A percentile compares a stretch with the other conserved stretches of the same genome.
Evolutionary conservation across 1,140 invertebrate genomes (phyloP).

Genomic region (Cyphomyrmex costatus): DNA sequence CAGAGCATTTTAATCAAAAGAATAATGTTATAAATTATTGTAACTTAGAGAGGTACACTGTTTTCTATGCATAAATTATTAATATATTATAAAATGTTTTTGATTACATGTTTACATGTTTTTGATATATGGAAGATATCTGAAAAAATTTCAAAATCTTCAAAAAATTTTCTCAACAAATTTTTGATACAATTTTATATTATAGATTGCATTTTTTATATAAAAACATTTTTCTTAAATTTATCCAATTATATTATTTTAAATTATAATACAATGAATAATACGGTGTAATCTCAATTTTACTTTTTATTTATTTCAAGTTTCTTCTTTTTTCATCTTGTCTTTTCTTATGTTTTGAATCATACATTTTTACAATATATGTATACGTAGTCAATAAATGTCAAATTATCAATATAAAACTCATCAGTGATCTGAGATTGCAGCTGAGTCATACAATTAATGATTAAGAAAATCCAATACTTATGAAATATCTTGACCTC

Average conservation of each 20-base stretch:
- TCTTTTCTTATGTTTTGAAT: not conserved
- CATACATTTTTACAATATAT: not conserved
- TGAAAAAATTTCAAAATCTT: not conserved
- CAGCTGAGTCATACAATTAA: conserved; percentile 32
- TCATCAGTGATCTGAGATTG: conserved; percentile 20
- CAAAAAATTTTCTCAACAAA: not conserved
- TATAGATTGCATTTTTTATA: conserved; percentile 4
- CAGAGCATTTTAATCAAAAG: not conserved
- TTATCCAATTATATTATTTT: conserved; percentile 14
- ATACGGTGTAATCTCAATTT: not conserved
- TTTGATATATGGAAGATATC: not conserved
- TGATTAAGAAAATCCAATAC: conserved; percentile 37
- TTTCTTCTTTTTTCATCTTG: not conserved
- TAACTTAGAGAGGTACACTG: not conserved
- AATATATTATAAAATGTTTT: not conserved
- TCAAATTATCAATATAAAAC: conserved; percentile 38
- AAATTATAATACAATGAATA: not conserved
- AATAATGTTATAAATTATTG: conserved; percentile 1
- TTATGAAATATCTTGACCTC: conserved; percentile 34
- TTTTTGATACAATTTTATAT: not conserved
- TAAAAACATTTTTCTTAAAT: not conserved
- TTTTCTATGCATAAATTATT: not conserved
- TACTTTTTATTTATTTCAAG: conserved; percentile 1
- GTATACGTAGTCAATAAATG: conserved; percentile 16
- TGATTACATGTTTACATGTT: not conserved